These are phyloP conservation scores for Adrianichthys oophorus DNA, from an alignment of 2,797 vertebrate genomes.

Conservation along the genomic window DNA sequence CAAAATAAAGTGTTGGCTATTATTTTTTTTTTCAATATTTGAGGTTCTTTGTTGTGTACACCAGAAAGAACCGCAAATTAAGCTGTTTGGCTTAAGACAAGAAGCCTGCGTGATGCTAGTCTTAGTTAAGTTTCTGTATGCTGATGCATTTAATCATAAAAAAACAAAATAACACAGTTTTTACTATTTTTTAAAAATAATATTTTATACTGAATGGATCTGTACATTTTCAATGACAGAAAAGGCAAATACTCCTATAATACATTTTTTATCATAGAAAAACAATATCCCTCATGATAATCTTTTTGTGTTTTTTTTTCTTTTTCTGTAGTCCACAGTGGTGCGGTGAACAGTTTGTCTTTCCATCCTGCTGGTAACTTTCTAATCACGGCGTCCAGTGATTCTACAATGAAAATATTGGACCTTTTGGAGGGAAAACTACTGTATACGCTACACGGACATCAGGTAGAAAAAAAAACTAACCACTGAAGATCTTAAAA, in stretches of 20 bases:
- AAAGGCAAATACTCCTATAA: neutral
- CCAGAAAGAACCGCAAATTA: too few relatives aligned
- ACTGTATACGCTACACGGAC: constrained; percentile 93
- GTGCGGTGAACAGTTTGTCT: constrained; percentile 87
- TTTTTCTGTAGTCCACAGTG: constrained; percentile 84
- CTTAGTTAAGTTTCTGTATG: too few relatives aligned
- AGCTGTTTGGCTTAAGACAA: too few relatives aligned
- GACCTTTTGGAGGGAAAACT: constrained; percentile 93
- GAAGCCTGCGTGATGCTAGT: too few relatives aligned
- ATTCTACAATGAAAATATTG: constrained; percentile 94
- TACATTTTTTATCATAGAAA: neutral
- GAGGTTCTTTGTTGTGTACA: too few relatives aligned
- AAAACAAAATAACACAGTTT: too few relatives aligned
- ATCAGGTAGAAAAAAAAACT: constrained; percentile 81
- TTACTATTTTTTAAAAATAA: too few relatives aligned
- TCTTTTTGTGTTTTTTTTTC: constrained; percentile 13
- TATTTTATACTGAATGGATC: neutral
- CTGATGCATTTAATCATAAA: too few relatives aligned
- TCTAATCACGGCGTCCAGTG: constrained; percentile 91
- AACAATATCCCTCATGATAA: too few relatives aligned
- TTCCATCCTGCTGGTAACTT: constrained; percentile 92
- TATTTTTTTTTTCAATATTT: too few relatives aligned
- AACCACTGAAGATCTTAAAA: too few relatives aligned
- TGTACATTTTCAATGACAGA: neutral
- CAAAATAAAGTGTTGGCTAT: too few relatives aligned